Conservation (phyloP, 2,797 vertebrate genomes). For the Myotis daubentonii region DNA sequence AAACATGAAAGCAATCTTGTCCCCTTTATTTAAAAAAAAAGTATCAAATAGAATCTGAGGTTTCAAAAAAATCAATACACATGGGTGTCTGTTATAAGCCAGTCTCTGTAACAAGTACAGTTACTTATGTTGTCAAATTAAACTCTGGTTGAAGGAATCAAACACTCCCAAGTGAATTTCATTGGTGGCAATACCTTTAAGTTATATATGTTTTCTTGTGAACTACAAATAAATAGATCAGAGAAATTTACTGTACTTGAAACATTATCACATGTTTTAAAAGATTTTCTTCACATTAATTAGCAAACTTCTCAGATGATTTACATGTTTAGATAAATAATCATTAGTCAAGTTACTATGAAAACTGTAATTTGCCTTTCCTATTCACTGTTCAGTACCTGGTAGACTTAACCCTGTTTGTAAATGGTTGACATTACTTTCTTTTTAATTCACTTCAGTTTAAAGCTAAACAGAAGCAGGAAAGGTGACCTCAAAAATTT, state of each 20-base stretch:
- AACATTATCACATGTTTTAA: not conserved
- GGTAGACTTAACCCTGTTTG: not conserved
- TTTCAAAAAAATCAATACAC: not conserved
- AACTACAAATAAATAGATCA: not conserved
- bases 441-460: not conserved
- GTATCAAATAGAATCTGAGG: not conserved
- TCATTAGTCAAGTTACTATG: not conserved
- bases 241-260: not conserved
- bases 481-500: not conserved
- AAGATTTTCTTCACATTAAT: not conserved
- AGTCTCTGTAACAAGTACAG: not conserved
- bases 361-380: conserved; percentile 12
- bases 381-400: not conserved
- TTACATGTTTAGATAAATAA: not conserved
- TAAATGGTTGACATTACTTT: not conserved
- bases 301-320: not conserved
- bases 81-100: not conserved
- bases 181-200: not conserved
- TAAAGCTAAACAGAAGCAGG: not conserved
- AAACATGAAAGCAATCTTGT: not conserved
- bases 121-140: not conserved
- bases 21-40: not conserved
- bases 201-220: conserved; percentile 11
- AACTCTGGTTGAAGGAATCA: not conserved
- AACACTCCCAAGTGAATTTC: not conserved